Evolutionary conservation across 2,797 vertebrate genomes (phyloP), one percentile per base, ranked within the genome.

Genomic region (Pteronotus mesoamericanus): DNA sequence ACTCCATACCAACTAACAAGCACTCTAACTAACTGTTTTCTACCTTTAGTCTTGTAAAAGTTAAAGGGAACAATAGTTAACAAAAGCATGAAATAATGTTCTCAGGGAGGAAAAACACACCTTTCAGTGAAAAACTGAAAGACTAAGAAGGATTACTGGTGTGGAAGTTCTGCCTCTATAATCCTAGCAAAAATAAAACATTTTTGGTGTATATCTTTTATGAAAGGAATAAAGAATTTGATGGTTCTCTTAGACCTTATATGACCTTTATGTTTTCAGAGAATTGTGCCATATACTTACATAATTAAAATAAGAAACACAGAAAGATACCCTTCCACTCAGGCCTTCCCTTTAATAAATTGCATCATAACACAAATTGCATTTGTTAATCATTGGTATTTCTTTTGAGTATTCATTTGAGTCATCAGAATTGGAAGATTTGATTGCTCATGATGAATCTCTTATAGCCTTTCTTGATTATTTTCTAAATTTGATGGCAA

Each of bases 361-460:
- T 77, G 34, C 51, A 69, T 84, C 86, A 74, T 94, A 94, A 94
- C 92, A 97, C n/a, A 94, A 96, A 94, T 83, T 95, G 69, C 55
- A 44, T 97, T 97, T 74, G 84, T 88, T 97, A 97, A 95, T 97
- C 95, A 97, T 87, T 85, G 93, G 39, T 39, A 34, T 96, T 94
- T 95, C 94, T 96, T 95, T 95, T 85, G 75, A 92, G 53, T 85
- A 95, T 94, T 96, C 75, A 89, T 95, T 87, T 96, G 89, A 96
- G 53, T 97, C 94, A 95, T 94, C 89, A 85, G 75, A 72, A 96
- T 57, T 37, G 86, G 75, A 96, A 89, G 83, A 77, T 97, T 79
- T 96, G 95, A 97, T 95, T 97, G 91, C 97, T 92, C 34, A 1
- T 97, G 97, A 97, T 97, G 95, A 97, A 96, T 96, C 39, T 95